Conservation (phyloP, 2,888 invertebrate species). For the Coronaproctus castanopsis region DNA sequence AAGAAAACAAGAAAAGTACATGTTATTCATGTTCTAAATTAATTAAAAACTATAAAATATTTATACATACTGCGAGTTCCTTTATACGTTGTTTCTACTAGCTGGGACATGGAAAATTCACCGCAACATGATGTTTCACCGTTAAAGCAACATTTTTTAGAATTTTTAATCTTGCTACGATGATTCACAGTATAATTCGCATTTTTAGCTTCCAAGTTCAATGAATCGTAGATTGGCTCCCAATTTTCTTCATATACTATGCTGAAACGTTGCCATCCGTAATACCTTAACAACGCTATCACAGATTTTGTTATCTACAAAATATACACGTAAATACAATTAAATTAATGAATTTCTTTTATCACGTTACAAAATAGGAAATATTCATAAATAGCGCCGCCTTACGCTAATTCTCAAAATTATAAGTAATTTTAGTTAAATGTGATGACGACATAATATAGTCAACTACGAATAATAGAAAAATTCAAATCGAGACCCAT, state of each 20-base stretch:
- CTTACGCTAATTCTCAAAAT: too few species aligned
- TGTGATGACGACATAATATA: too few species aligned
- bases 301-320: conserved; percentile 77
- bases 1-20: too few species aligned
- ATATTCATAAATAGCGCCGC: too few species aligned
- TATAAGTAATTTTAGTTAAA: too few species aligned
- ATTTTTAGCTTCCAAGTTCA: conserved; percentile 51
- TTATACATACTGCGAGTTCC: conserved; percentile 50
- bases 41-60: too few species aligned
- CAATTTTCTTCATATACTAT: conserved; percentile 65
- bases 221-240: conserved; percentile 59
- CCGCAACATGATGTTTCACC: conserved; percentile 52
- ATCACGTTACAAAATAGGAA: too few species aligned
- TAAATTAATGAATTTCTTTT: too few species aligned
- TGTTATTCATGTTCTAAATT: too few species aligned
- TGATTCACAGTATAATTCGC: conserved; percentile 50
- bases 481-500: too few species aligned
- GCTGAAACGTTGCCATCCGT: conserved; percentile 84
- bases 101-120: conserved; percentile 60
- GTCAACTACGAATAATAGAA: too few species aligned
- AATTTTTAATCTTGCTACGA: conserved; percentile 45
- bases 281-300: conserved; percentile 70
- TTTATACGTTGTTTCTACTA: conserved; percentile 66
- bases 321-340: too few species aligned
- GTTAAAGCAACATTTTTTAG: conserved; percentile 50